Conservation (phyloP, 2,797 vertebrate species). For the Steatocranus sp. region DNA sequence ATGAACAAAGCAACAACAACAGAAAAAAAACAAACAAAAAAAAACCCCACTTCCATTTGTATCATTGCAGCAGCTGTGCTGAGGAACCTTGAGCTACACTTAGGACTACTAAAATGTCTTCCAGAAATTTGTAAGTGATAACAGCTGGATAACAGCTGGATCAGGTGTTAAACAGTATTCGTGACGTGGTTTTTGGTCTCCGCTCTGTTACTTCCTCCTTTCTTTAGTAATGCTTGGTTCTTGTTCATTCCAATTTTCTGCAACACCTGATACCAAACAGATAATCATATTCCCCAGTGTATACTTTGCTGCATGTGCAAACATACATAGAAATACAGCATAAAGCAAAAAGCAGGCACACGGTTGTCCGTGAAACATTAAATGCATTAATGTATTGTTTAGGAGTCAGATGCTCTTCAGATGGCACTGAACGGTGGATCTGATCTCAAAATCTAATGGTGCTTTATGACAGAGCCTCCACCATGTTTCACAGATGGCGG, state of each 20-base stretch:
- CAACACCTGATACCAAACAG: neutral
- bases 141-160: neutral
- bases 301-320: neutral
- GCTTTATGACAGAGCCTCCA: neutral
- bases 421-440: neutral
- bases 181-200: neutral
- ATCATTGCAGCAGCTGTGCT: constrained; percentile 8
- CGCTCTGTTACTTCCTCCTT: neutral
- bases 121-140: neutral
- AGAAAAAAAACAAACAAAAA: too few relatives aligned
- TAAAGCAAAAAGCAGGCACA: neutral
- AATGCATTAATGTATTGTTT: neutral
- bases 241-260: neutral
- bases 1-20: constrained; percentile 20
- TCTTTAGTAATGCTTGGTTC: neutral
- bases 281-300: neutral
- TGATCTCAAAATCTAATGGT: neutral
- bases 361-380: fast-evolving
- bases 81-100: neutral
- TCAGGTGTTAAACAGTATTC: neutral
- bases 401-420: neutral
- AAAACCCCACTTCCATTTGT: neutral
- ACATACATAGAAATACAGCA: neutral
- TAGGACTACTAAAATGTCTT: neutral
- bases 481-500: neutral